Conservation (phyloP, 2,888 invertebrate genomes). For the Beris morrisii region DNA sequence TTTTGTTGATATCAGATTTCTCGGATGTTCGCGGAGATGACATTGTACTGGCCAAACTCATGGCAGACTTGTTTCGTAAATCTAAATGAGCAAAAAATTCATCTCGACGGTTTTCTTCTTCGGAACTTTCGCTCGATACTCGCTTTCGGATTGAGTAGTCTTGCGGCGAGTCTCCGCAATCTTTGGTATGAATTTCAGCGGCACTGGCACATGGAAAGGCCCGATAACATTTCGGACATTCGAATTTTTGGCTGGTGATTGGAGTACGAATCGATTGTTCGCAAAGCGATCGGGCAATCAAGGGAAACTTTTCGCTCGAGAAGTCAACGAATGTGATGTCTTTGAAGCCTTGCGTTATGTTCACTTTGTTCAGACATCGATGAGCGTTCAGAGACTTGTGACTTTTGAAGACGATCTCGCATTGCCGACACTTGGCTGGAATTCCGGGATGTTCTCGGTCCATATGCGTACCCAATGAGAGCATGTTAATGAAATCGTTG, state of each 20-base stretch:
- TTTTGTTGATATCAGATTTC: conserved; percentile 43
- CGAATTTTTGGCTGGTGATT: conserved; percentile 63
- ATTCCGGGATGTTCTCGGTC: conserved; percentile 68
- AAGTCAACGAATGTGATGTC: conserved; percentile 80
- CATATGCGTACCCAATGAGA: conserved; percentile 66
- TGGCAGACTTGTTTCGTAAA: conserved; percentile 70
- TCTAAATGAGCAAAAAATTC: conserved; percentile 82
- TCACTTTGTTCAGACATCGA: conserved; percentile 63
- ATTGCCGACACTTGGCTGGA: conserved; percentile 70
- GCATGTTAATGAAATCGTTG: conserved; percentile 63
- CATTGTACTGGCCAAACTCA: conserved; percentile 57
- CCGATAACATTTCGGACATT: conserved; percentile 69
- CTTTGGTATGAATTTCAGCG: conserved; percentile 67
- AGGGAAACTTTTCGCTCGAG: conserved; percentile 75
- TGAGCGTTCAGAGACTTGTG: conserved; percentile 73
- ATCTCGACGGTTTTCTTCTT: conserved; percentile 67
- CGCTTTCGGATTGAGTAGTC: conserved; percentile 43
- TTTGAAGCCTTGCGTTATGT: conserved; percentile 62
- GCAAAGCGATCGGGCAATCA: conserved; percentile 73
- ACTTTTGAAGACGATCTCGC: conserved; percentile 73
- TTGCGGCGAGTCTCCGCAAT: conserved; percentile 51
- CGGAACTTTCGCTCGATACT: conserved; percentile 46
- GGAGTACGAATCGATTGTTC: conserved; percentile 66
- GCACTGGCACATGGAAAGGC: conserved; percentile 73
- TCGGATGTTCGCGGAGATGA: conserved; percentile 54